Conservation (phyloP, 2,888 invertebrate genomes). For the Chrysolina oricalcia region DNA sequence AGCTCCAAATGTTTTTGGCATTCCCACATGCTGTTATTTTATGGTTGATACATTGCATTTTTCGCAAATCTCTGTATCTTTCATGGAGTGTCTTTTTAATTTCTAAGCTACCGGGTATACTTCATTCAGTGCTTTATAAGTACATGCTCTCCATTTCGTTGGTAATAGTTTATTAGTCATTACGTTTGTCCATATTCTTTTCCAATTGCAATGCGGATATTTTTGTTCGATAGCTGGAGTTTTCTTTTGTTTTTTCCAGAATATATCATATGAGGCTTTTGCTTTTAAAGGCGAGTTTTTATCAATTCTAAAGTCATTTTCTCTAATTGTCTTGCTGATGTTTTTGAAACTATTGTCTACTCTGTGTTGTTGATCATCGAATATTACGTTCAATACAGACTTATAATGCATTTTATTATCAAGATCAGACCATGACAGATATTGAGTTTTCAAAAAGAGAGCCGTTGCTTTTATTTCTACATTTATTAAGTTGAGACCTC, state of each 20-base stretch:
- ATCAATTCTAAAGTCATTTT: no score
- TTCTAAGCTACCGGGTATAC: background rate
- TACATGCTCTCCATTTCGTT: background rate
- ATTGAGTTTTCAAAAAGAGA: no score
- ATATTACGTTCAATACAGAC: no score
- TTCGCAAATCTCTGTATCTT: background rate
- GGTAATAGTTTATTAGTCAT: background rate
- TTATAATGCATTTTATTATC: no score
- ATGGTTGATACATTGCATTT: background rate
- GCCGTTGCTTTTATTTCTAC: no score
- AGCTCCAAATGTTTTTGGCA: no score
- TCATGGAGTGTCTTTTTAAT: background rate
- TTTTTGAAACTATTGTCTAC: background rate
- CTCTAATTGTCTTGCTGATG: background rate
- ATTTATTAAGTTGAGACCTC: no score
- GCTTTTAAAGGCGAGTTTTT: no score
- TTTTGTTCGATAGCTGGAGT: no score
- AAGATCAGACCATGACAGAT: no score
- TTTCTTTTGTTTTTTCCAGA: no score
- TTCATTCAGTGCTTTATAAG: background rate
- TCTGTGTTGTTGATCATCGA: background rate
- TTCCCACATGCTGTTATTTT: background rate
- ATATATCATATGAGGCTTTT: no score
- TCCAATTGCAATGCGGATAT: background rate
- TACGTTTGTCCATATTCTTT: background rate